Conservation (phyloP, 2,888 invertebrate species). For the Dimorphilus gyrociliatus region DNA sequence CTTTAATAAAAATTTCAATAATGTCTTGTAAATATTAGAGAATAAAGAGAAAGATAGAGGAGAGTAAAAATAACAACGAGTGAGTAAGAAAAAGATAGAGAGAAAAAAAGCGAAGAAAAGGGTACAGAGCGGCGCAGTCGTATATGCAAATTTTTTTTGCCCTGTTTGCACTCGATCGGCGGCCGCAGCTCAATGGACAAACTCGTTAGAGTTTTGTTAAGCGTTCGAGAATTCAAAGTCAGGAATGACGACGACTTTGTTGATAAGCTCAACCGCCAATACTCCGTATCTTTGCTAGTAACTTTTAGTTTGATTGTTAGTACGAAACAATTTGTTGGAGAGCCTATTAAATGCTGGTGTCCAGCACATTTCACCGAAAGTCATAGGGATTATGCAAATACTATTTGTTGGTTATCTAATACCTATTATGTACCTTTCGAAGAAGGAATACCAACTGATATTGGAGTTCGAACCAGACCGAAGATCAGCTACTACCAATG, state of each 20-base stretch:
- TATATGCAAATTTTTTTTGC: no score
- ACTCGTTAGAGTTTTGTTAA: background rate
- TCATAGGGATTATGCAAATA: conserved; percentile 12
- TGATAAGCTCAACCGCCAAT: background rate
- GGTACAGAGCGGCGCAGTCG: no score
- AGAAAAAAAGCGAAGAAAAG: no score
- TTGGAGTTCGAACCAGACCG: conserved; percentile 4
- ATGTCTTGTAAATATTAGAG: no score
- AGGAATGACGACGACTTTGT: background rate
- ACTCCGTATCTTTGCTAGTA: background rate
- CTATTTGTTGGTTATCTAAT: conserved; percentile 16
- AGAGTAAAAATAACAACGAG: no score
- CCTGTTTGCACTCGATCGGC: no score
- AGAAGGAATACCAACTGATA: conserved; percentile 9
- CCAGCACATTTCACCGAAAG: background rate
- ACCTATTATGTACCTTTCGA: conserved; percentile 14
- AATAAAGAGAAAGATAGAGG: no score
- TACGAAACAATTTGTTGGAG: conserved; percentile 1
- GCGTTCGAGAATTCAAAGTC: background rate
- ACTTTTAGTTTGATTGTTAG: background rate
- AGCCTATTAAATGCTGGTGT: background rate
- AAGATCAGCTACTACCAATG: conserved; percentile 14
- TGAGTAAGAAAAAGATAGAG: no score
- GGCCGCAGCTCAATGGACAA: no score
- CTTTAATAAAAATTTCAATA: no score